These are phyloP conservation scores for Sturnira hondurensis DNA, from an alignment of 2,113 vertebrate genomes.

Conservation along the genomic window DNA sequence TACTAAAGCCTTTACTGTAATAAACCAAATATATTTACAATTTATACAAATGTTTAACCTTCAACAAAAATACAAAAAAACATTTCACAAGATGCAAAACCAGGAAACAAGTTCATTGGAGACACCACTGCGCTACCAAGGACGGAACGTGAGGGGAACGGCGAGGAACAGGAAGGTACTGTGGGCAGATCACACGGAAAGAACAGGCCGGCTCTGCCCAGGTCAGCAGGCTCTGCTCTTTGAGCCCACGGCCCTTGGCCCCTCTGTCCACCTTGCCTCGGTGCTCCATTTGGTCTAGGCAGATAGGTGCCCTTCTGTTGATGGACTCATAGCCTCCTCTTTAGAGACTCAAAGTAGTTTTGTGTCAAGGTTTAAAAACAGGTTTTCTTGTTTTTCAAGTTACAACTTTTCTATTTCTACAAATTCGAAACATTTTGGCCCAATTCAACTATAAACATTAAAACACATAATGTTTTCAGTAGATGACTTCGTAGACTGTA, in stretches of 20 bases:
- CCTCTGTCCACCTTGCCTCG: constrained; percentile 65
- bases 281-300: constrained; percentile 67
- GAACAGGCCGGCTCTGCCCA: constrained; percentile 56
- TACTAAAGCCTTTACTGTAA: constrained; percentile 96
- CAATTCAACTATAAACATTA: constrained; percentile 81
- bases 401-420: constrained; percentile 81
- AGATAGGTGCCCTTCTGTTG: constrained; percentile 57
- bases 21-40: constrained; percentile 96
- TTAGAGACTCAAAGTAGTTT: constrained; percentile 73
- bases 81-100: constrained; percentile 85
- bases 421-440: constrained; percentile 84
- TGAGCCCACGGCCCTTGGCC: constrained; percentile 60
- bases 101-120: constrained; percentile 81
- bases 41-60: constrained; percentile 94
- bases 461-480: constrained; percentile 82
- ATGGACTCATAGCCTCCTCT: constrained; percentile 64
- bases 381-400: constrained; percentile 73
- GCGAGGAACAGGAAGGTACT: constrained; percentile 79
- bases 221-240: constrained; percentile 74
- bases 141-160: constrained; percentile 77
- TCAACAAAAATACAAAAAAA: constrained; percentile 88
- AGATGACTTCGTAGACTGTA: constrained; percentile 91
- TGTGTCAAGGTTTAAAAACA: constrained; percentile 74
- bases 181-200: constrained; percentile 73
- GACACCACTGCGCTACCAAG: constrained; percentile 80